Conservation (phyloP, 1,140 invertebrate species). For the Tetragnatha versicolor region DNA sequence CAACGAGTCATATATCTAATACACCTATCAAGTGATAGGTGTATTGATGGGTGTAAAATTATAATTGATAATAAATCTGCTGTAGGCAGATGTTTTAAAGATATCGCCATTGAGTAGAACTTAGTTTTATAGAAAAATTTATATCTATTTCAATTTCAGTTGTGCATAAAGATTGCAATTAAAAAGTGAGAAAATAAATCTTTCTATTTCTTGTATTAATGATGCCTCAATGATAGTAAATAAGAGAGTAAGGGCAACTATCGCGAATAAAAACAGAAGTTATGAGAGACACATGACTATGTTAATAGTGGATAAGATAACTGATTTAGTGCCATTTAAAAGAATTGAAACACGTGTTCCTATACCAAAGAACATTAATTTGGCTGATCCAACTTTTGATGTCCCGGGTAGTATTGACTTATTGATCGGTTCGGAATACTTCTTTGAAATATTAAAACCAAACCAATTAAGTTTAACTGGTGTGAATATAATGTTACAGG, state of each 20-base stretch:
- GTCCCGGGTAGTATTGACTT: neutral
- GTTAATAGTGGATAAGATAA: neutral
- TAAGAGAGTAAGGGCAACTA: neutral
- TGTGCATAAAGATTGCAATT: neutral
- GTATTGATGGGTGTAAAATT: no score
- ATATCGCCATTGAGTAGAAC: no score
- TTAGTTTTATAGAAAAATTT: no score
- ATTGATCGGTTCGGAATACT: neutral
- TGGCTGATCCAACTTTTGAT: neutral
- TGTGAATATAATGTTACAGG: neutral
- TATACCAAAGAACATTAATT: neutral
- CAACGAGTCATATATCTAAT: no score
- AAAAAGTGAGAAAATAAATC: neutral
- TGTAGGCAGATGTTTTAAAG: no score
- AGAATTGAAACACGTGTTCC: neutral
- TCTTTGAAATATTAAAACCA: neutral
- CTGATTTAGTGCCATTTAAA: neutral
- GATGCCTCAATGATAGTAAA: neutral
- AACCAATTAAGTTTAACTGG: neutral
- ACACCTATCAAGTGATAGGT: no score
- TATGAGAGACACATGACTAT: neutral
- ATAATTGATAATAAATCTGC: no score
- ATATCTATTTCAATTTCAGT: no score
- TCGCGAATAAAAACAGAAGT: constrained; percentile 7
- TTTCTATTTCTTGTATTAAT: neutral